A percentile compares a stretch with the other conserved stretches of the same genome.
Conservation (phyloP, 2,113 vertebrate genomes). For the Pelobates fuscus region DNA sequence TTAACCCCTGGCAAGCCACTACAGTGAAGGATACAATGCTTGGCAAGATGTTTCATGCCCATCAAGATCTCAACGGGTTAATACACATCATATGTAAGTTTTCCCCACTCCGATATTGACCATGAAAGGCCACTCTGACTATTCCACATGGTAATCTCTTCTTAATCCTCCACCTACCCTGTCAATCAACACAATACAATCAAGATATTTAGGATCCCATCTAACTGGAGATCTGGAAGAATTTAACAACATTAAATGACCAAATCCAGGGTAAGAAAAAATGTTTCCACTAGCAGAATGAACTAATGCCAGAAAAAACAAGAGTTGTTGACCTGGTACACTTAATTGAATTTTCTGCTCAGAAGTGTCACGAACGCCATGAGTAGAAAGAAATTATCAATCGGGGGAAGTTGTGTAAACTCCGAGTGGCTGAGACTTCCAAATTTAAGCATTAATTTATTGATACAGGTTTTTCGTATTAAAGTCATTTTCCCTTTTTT, state of each 20-base stretch:
- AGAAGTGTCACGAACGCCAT: constrained; percentile 61
- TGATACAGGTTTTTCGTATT: neutral
- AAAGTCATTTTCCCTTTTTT: neutral
- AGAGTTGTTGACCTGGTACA: constrained; percentile 65
- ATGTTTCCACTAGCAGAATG: constrained; percentile 63
- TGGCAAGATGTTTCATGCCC: neutral
- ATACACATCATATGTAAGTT: constrained; percentile 63
- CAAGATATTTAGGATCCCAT: constrained; percentile 70
- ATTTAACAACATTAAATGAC: constrained; percentile 68
- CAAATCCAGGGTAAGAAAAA: constrained; percentile 60
- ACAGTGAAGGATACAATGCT: neutral
- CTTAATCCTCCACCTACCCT: constrained; percentile 66
- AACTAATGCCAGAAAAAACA: constrained; percentile 65
- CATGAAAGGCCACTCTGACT: constrained; percentile 68
- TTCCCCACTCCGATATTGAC: constrained; percentile 64
- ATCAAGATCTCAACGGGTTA: constrained; percentile 30
- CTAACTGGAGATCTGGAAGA: constrained; percentile 69
- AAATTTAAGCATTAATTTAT: neutral
- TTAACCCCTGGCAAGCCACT: neutral
- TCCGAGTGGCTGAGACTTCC: constrained; percentile 48
- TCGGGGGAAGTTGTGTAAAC: constrained; percentile 57
- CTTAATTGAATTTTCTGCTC: constrained; percentile 66
- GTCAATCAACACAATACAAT: constrained; percentile 71
- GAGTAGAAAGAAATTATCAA: constrained; percentile 61
- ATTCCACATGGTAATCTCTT: constrained; percentile 65